Evolutionary conservation across 2,797 vertebrate genomes (phyloP).

Genomic region (Helarctos malayanus): DNA sequence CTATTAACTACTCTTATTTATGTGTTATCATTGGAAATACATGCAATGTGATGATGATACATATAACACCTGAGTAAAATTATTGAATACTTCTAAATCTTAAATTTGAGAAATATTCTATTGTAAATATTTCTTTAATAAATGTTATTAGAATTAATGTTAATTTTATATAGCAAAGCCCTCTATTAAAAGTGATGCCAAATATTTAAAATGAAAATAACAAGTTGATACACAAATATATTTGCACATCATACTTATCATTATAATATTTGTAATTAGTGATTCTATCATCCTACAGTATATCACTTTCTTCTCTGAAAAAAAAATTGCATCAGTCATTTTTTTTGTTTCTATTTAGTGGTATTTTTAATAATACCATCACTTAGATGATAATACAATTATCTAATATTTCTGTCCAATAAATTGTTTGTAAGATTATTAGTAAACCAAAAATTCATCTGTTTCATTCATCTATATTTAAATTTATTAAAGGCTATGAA

Average conservation of each 20-base stretch:
- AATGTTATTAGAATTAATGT: not conserved
- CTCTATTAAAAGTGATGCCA: not conserved
- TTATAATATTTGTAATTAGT: not conserved
- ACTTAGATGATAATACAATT: not conserved
- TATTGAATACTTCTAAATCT: not conserved
- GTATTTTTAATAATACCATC: not conserved
- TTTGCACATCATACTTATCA: not conserved
- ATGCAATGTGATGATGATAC: not conserved
- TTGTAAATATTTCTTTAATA: not conserved
- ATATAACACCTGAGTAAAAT: not conserved
- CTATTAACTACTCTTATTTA: not conserved
- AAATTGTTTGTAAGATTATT: not conserved
- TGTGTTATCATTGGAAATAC: not conserved
- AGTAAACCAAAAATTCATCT: not conserved
- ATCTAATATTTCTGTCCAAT: not conserved
- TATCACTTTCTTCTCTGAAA: not conserved
- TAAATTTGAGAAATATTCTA: not conserved
- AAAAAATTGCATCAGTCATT: not conserved
- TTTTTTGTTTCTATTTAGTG: not conserved
- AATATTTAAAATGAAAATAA: not conserved
- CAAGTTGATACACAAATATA: not conserved
- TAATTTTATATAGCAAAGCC: not conserved
- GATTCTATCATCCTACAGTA: not conserved
- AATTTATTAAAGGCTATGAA: not conserved
- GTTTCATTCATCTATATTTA: not conserved